These are phyloP conservation scores for Apodemus speciosus DNA, from an alignment of 2,113 vertebrate genomes.

Conservation along the genomic window DNA sequence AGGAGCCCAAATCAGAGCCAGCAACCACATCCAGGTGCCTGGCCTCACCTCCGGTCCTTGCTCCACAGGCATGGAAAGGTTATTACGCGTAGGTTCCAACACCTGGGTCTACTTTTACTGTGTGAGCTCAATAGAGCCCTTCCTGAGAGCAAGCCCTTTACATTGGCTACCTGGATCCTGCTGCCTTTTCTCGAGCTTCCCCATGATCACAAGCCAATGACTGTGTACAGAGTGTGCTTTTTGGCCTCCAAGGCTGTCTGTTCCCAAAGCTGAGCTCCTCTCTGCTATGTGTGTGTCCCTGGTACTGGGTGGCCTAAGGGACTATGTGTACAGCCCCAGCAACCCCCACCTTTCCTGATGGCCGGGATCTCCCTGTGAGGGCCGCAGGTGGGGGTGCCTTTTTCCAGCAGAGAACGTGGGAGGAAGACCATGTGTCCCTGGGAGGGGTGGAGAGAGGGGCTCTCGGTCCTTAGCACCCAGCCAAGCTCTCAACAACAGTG, in stretches of 20 bases:
- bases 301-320: conserved; percentile 24
- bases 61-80: not conserved
- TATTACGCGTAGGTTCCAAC: not conserved
- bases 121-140: not conserved
- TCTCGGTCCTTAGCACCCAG: not conserved
- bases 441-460: not conserved
- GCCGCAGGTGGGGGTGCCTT: fast-evolving
- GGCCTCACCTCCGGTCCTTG: not conserved
- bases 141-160: not conserved
- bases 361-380: not conserved
- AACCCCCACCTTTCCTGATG: not conserved
- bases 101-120: not conserved
- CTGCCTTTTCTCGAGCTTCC: not conserved
- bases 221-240: fast-evolving
- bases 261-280: fast-evolving
- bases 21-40: not conserved
- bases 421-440: fast-evolving
- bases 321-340: fast-evolving
- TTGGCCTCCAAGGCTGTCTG: too few species aligned
- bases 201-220: not conserved
- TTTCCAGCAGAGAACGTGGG: conserved; percentile 16
- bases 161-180: not conserved
- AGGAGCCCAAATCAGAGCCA: not conserved
- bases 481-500: fast-evolving
- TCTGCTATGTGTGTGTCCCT: not conserved